These are phyloP conservation scores for Notolepis coatsorum DNA, from an alignment of 2,797 vertebrate species.

Conservation along the genomic window DNA sequence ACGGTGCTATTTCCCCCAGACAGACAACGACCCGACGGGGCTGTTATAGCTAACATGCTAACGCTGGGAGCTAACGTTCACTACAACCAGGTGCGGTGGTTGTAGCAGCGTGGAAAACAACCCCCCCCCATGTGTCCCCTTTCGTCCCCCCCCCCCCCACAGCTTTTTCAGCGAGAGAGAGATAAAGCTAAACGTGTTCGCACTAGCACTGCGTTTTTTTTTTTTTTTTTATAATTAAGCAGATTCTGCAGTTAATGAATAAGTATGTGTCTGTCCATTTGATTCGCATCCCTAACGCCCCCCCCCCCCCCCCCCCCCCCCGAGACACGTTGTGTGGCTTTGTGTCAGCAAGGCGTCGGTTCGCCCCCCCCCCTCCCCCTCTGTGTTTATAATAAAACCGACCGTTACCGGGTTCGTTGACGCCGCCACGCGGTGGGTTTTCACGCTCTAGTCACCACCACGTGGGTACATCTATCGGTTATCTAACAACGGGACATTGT, in stretches of 20 bases:
- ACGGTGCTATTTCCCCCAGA: constrained; percentile 57
- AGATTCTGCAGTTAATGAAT: too few relatives aligned
- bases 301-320: too few relatives aligned
- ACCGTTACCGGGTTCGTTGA: background rate
- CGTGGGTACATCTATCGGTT: too few relatives aligned
- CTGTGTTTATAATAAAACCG: constrained; percentile 27
- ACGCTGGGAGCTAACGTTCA: constrained; percentile 35
- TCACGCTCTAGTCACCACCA: background rate
- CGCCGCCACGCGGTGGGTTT: constrained; percentile 4
- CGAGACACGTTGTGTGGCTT: constrained; percentile 72
- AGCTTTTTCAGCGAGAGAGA: too few relatives aligned
- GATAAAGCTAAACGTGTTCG: too few relatives aligned
- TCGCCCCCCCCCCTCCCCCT: too few relatives aligned
- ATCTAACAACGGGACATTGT: too few relatives aligned
- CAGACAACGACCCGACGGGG: constrained; percentile 67
- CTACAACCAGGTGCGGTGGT: constrained; percentile 36
- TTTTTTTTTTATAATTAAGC: too few relatives aligned
- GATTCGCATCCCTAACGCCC: too few relatives aligned
- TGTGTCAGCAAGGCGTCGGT: constrained; percentile 47
- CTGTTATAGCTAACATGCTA: constrained; percentile 57
- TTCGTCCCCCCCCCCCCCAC: too few relatives aligned
- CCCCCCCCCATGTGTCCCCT: background rate
- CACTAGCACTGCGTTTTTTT: too few relatives aligned
- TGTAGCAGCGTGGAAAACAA: constrained; percentile 2
- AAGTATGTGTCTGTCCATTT: too few relatives aligned